Base-by-base conservation (phyloP, 35 echinoderm and acorn worm genomes). In the Apostichopus japonicus region DNA sequence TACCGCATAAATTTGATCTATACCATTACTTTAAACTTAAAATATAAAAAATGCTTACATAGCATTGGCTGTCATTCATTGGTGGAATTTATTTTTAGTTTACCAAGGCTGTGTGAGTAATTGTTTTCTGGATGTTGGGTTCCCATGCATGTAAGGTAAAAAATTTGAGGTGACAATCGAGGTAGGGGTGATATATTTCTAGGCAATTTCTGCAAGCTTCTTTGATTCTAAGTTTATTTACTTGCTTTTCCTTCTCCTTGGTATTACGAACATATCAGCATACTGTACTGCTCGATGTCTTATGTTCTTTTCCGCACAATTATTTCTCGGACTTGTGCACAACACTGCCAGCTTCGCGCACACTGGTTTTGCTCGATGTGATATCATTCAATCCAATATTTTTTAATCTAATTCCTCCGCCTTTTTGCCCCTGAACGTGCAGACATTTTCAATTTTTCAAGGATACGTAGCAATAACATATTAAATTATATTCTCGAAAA, bases 381-480 rank as follows among this genome's bases (percentile, higher is more conserved):
- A 84, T 84, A 84, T 84, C 55, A 84, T 84, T 84, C 81, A 84
- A 84, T 84, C 81, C 54, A 84, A 84, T 84, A 24, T 84, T n/a
- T 75, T 58, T 58, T 84, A 84, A 84, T 84, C 81, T 84, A 84
- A 84, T 84, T 84, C 56, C 81, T 84, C 81, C 56, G 81, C 81
- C 81, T 57, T 44, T 44, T 58, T 57, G 81, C 81, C 81, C 81
- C 56, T 57, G 81, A 84, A 84, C 81, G 81, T 84, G 81, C 81
- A 84, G 81, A 84, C 81, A 84, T 84, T 84, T 84, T 54, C 81
- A 84, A 84, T 84, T 84, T 84, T 84, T 84, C 81, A 84, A 84
- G 81, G 81, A 84, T 84, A 84, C 81, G 81, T 84, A 84, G 81
- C 81, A 84, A 84, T 84, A 84, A 84, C 81, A 84, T 84, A 84